These are phyloP conservation scores for Keiferia lycopersicella DNA, from an alignment of 2,888 invertebrate genomes.

Conservation along the genomic window DNA sequence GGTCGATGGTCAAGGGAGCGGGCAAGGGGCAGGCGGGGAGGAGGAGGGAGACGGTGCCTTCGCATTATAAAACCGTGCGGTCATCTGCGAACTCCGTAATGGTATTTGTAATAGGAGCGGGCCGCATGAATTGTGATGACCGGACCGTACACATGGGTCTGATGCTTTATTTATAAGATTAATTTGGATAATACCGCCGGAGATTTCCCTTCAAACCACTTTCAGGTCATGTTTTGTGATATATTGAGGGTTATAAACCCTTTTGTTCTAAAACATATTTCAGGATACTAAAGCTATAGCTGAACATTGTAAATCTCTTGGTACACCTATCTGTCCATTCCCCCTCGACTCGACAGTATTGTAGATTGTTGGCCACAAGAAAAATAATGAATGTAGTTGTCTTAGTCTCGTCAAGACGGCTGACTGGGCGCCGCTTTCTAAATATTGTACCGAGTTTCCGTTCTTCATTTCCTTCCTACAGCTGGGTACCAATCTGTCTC, in stretches of 20 bases:
- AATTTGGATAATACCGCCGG: slow-evolving; percentile 36
- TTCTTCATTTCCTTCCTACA: not conserved
- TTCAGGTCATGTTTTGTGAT: not conserved
- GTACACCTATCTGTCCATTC: not conserved
- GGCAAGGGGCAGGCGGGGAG: slow-evolving; percentile 54
- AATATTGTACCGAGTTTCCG: not conserved
- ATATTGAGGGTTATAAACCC: not conserved
- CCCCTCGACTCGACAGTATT: not conserved
- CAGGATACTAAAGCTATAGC: not conserved
- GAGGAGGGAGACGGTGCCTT: slow-evolving; percentile 67
- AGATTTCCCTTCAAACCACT: slow-evolving; percentile 29
- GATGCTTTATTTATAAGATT: slow-evolving; percentile 66
- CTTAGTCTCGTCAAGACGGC: not conserved
- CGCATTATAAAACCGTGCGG: slow-evolving; percentile 82
- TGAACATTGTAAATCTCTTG: not conserved
- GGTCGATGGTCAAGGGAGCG: slow-evolving; percentile 82
- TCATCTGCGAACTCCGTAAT: slow-evolving; percentile 80
- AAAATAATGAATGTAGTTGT: slow-evolving; percentile 22
- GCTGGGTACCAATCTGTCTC: not conserved
- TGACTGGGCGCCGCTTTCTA: not conserved
- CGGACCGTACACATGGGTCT: slow-evolving; percentile 58
- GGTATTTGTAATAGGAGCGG: slow-evolving; percentile 75
- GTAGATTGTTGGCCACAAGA: slow-evolving; percentile 8
- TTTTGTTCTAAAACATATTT: not conserved
- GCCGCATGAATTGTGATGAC: slow-evolving; percentile 70